Percentiles rank a stretch among this genome's conserved stretches.
Evolutionary conservation across 2,797 vertebrate species (phyloP).

Genomic region (Hemibagrus guttatus): DNA sequence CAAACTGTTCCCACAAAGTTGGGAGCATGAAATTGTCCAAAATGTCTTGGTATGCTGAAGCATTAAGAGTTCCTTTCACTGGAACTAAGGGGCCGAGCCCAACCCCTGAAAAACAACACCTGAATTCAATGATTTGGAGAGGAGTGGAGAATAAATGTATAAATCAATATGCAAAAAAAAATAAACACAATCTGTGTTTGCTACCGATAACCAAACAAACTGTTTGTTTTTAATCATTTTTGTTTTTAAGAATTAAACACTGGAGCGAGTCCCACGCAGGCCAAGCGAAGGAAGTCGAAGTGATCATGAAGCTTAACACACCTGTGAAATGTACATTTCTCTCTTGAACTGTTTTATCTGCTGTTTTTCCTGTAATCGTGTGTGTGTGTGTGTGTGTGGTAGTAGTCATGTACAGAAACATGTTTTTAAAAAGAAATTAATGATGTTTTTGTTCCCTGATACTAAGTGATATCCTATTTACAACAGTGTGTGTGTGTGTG

Average conservation of each 20-base stretch:
- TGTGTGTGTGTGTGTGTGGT: conserved; percentile 43
- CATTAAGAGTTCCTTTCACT: too few relatives aligned
- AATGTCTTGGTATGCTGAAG: too few relatives aligned
- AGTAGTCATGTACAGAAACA: conserved; percentile 87
- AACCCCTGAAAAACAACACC: too few relatives aligned
- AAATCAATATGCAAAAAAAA: background rate
- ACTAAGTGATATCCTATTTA: conserved; percentile 75
- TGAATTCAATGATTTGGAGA: too few relatives aligned
- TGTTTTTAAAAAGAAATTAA: conserved; percentile 82
- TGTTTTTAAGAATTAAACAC: conserved; percentile 77
- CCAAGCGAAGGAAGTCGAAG: conserved; percentile 99
- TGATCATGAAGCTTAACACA: conserved; percentile 78
- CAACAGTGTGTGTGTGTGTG: conserved; percentile 69
- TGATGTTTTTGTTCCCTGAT: conserved; percentile 72
- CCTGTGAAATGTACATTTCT: conserved; percentile 87
- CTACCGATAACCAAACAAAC: too few relatives aligned
- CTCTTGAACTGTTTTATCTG: conserved; percentile 83
- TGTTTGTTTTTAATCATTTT: background rate
- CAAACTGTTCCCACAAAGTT: too few relatives aligned
- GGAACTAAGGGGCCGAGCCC: too few relatives aligned
- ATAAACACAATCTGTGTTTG: background rate
- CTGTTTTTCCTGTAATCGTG: conserved; percentile 69
- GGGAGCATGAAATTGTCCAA: too few relatives aligned
- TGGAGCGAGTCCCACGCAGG: conserved; percentile 92
- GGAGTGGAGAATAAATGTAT: background rate